Evolutionary conservation across 2,797 vertebrate genomes (phyloP), one percentile per base, ranked within the genome.

Genomic region (Pseudotriccus pelzelni): DNA sequence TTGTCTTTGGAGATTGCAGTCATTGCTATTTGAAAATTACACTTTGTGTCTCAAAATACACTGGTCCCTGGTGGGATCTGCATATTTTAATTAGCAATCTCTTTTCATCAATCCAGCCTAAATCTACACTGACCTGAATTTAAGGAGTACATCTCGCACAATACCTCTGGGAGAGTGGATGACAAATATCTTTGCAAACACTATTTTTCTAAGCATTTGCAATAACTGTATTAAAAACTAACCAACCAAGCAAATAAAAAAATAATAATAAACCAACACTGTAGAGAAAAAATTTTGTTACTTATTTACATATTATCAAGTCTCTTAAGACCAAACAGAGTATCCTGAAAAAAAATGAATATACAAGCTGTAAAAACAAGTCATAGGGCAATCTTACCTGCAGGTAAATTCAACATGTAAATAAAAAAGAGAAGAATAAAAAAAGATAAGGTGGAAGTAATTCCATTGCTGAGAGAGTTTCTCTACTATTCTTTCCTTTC

Each of bases 401-500:
- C n/a, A 69, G 37, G 18, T 37, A 60, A 82, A 72, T 14, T 43
- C 37, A 43, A 3, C 7, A 27, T 4, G 23, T 56, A 41, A 37
- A 14, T 3, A 9, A 52, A 59, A 58, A 32, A 22, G 0, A 3
- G 7, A 7, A 8, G 6, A 7, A 11, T 6, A 14, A n/a, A 16
- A 34, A 14, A 16, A 21, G 5, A 6, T 8, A 22, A 63, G 1
- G 7, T 64, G 17, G 10, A 73, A 86, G 3, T 10, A 19, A 44
- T 36, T 22, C 8, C 5, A 34, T 12, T 62, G 22, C 14, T 60
- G 37, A 43, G 27, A 52, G 17, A 64, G 0, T 30, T 85, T 44
- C 22, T 73, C 14, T 69, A 12, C 3, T 73, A 14, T 9, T 59
- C 25, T 62, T 90, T 74, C 5, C 4, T 49, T 75, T 70, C 36